A percentile compares a stretch with the other conserved stretches of the same genome.
These are phyloP conservation scores for Sycophila sp. DNA, from an alignment of 1,140 invertebrate species.

Conservation along the genomic window DNA sequence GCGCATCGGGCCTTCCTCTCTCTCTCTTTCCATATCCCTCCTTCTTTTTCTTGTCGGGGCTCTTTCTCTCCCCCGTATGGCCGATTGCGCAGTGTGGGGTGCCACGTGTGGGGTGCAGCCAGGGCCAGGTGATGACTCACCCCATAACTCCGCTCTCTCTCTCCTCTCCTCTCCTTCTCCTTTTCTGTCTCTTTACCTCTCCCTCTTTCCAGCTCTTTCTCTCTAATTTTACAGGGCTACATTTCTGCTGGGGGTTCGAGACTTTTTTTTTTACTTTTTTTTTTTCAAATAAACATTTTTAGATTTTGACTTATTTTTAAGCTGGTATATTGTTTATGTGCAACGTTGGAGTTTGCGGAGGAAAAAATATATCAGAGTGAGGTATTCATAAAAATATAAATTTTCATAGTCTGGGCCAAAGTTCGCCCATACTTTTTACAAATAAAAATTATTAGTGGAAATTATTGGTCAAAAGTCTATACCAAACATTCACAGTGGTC, in stretches of 20 bases:
- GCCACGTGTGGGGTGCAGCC: conserved; percentile 33
- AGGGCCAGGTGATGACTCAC: conserved; percentile 65
- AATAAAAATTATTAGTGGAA: too few relatives aligned
- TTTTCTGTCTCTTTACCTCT: conserved; percentile 6
- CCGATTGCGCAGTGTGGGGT: not conserved
- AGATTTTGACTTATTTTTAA: not conserved
- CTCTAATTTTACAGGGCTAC: not conserved
- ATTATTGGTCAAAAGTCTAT: too few relatives aligned
- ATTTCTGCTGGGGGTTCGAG: not conserved
- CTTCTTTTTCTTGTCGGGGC: not conserved
- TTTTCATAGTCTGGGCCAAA: too few relatives aligned
- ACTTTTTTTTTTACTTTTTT: not conserved
- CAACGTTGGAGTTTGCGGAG: too few relatives aligned
- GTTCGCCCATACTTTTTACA: too few relatives aligned
- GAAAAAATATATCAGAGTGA: too few relatives aligned
- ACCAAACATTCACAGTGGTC: too few relatives aligned
- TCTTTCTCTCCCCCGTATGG: not conserved
- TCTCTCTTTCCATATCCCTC: not conserved
- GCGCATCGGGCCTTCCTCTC: conserved; percentile 11
- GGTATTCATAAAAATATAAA: too few relatives aligned
- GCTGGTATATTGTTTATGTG: too few relatives aligned
- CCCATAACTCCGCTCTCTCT: conserved; percentile 42
- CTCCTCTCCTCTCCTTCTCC: not conserved
- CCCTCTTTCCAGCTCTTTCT: conserved; percentile 19
- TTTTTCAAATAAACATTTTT: conserved; percentile 1